These are phyloP conservation scores for Sialia sialis DNA, from an alignment of 2,113 vertebrate species.

Conservation along the genomic window DNA sequence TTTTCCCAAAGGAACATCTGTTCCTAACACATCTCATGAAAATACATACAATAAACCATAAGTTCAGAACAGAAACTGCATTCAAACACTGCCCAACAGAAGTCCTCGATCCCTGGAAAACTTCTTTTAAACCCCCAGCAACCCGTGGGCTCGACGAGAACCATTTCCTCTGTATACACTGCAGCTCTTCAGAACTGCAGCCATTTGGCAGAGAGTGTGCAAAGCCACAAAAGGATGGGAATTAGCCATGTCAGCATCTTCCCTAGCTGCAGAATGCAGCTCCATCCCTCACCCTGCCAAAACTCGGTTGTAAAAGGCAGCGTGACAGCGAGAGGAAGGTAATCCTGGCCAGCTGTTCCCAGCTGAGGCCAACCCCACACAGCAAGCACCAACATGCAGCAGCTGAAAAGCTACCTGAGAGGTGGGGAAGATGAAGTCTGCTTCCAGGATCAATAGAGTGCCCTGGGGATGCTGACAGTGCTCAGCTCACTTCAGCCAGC, in stretches of 20 bases:
- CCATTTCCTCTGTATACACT: slow-evolving; percentile 52
- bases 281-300: slow-evolving; percentile 55
- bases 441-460: not conserved
- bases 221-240: slow-evolving; percentile 59
- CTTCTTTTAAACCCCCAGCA: slow-evolving; percentile 32
- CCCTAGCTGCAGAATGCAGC: slow-evolving; percentile 31
- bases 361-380: not conserved
- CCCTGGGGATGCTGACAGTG: not conserved
- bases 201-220: slow-evolving; percentile 37
- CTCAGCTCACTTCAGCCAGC: not conserved
- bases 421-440: not conserved
- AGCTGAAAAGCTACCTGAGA: not conserved
- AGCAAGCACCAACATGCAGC: not conserved
- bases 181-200: slow-evolving; percentile 53
- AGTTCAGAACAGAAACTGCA: not conserved
- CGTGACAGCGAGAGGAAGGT: slow-evolving; percentile 43
- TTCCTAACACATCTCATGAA: not conserved
- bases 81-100: slow-evolving; percentile 3
- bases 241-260: slow-evolving; percentile 72
- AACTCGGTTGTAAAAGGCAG: slow-evolving; percentile 60
- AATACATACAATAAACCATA: not conserved
- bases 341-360: slow-evolving; percentile 58
- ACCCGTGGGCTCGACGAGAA: not conserved
- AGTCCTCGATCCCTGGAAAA: not conserved
- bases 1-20: slow-evolving; percentile 26